These are phyloP conservation scores for Heterodera filipjevi DNA, from an alignment of 2,888 invertebrate genomes.

Conservation along the genomic window DNA sequence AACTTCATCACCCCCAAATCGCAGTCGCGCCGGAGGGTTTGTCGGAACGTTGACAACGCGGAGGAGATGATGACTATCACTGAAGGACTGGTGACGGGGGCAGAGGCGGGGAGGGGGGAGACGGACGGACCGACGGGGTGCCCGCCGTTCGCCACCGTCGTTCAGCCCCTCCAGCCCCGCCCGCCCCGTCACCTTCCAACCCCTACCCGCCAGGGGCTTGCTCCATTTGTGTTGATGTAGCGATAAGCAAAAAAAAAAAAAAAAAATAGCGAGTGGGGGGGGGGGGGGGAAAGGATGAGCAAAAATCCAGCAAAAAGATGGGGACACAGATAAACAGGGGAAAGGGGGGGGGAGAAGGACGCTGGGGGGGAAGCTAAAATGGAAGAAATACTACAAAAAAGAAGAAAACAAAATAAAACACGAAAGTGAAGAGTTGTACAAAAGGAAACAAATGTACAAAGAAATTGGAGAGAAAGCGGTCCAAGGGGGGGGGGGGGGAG, in stretches of 20 bases:
- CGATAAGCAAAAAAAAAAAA: slow-evolving; percentile 20
- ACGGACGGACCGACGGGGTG: background rate
- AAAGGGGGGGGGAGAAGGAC: background rate
- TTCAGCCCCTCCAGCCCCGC: background rate
- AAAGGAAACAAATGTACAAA: background rate
- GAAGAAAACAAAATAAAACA: background rate
- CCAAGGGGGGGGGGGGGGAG: too few species aligned
- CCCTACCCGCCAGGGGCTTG: slow-evolving; percentile 1
- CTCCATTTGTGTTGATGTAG: slow-evolving; percentile 17
- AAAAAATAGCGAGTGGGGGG: background rate
- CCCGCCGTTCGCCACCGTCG: slow-evolving; percentile 13
- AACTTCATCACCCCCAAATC: background rate
- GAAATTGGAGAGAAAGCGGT: too few species aligned
- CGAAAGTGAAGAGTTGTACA: background rate
- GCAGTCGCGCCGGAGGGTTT: slow-evolving; percentile 7
- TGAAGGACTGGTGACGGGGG: background rate
- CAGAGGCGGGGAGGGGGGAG: background rate
- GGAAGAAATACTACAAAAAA: background rate
- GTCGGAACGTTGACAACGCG: background rate
- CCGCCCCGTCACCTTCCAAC: background rate
- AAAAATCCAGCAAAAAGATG: slow-evolving; percentile 17
- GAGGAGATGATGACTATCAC: slow-evolving; percentile 5
- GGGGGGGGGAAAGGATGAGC: slow-evolving; percentile 10
- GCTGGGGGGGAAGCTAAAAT: background rate
- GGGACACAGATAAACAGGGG: slow-evolving; percentile 10